Evolutionary conservation across 2,113 vertebrate species (phyloP).

Genomic region (Serilophus lunatus): DNA sequence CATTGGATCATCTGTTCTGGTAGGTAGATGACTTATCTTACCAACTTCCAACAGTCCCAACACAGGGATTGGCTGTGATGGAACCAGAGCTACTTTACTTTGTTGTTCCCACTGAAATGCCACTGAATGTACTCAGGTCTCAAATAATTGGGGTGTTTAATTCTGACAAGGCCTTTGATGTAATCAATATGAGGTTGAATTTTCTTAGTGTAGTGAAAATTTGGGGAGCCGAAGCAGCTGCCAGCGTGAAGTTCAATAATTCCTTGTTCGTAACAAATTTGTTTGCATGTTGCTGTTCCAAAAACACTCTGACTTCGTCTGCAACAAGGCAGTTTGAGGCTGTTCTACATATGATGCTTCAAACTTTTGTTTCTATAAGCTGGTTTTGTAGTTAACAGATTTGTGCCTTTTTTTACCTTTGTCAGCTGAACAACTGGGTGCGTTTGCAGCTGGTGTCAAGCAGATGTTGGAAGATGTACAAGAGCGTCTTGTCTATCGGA

Average conservation of each 20-base stretch:
- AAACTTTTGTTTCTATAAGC: neutral
- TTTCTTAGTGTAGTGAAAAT: neutral
- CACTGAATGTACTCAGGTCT: neutral
- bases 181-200: neutral
- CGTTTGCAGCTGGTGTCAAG: conserved; percentile 90
- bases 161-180: neutral
- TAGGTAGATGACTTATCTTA: neutral
- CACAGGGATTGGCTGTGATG: neutral
- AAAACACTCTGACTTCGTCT: neutral
- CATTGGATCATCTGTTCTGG: neutral
- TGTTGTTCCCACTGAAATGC: neutral
- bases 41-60: neutral
- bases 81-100: neutral
- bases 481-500: conserved; percentile 94
- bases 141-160: neutral
- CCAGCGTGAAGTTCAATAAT: neutral
- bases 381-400: neutral
- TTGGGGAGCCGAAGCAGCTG: neutral
- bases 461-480: conserved; percentile 99
- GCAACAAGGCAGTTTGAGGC: neutral
- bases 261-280: neutral
- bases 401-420: neutral
- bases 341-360: neutral
- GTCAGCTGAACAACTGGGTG: conserved; percentile 86
- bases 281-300: accelerated